Base-by-base conservation (phyloP, 2,888 invertebrate genomes). In the Zaprionus obscuricornis region DNA sequence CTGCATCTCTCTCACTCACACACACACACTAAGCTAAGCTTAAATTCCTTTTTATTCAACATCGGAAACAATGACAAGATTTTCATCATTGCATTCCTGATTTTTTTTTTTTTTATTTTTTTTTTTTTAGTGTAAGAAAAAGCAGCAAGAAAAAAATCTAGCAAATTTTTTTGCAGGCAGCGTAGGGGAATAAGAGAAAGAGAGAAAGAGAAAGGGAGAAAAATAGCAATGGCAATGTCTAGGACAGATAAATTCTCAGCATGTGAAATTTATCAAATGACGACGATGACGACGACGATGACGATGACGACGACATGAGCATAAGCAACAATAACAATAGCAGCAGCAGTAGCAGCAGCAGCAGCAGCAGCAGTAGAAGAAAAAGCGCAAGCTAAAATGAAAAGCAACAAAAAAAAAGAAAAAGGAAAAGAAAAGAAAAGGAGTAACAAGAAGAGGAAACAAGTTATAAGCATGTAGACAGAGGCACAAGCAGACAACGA, bases 391-490 rank as follows among this genome's bases (percentile, higher is more conserved):
- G n/a, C n/a, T n/a, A n/a, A n/a, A n/a, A n/a, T n/a, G n/a, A n/a
- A n/a, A n/a, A n/a, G n/a, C n/a, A n/a, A n/a, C n/a, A n/a, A n/a
- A n/a, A n/a, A n/a, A n/a, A 20, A 14, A 29, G n/a, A 14, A 11
- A 26, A 10, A 16, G 34, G 5, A 4, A 13, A 16, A 37, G 8
- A 29, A 17, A 29, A 47, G 34, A 13, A 11, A 27, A 17, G 42
- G 46, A 50, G 39, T 47, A 45, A 52, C 57, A 65, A 57, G 54
- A 54, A 64, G 66, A 81, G 78, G 78, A 78, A 85, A 82, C 78
- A 85, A 78, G 83, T 78, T 85, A 78, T 85, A 85, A 85, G 85
- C 78, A 70, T 78, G 78, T 82, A 84, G 78, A 84, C 85, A 81
- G 82, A 57, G 33, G 49, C 77, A 75, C n/a, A n/a, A n/a, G n/a